Conservation (phyloP, 1,140 invertebrate species). For the Drosophila jambulina region DNA sequence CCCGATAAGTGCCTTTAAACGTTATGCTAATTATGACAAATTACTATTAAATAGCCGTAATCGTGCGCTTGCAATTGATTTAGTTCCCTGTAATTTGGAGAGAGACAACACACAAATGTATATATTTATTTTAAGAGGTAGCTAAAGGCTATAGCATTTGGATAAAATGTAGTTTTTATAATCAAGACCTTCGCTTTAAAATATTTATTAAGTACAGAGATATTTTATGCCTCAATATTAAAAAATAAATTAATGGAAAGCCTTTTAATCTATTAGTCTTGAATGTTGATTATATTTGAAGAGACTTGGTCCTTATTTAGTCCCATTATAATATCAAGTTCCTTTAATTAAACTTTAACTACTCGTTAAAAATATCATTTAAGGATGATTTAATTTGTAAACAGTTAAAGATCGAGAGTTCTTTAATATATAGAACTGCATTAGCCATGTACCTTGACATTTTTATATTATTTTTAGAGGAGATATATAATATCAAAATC, state of each 20-base stretch:
- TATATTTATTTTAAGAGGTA: constrained; percentile 4
- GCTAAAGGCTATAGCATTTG: background rate
- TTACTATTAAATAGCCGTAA: constrained; percentile 76
- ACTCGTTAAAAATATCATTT: no score
- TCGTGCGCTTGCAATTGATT: constrained; percentile 70
- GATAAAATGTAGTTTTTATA: background rate
- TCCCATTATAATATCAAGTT: no score
- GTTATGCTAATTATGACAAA: constrained; percentile 81
- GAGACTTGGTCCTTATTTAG: no score
- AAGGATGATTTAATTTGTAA: no score
- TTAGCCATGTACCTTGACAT: no score
- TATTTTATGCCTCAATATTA: background rate
- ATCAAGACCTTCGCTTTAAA: background rate
- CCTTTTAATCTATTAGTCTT: background rate
- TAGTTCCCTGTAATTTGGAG: constrained; percentile 25
- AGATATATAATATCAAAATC: background rate
- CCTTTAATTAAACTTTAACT: no score
- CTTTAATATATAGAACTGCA: no score
- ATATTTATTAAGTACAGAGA: background rate
- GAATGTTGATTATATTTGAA: no score
- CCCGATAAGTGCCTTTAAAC: constrained; percentile 72
- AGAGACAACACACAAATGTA: background rate
- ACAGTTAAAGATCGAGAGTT: no score
- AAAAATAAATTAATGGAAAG: background rate
- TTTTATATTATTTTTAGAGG: background rate